These are phyloP conservation scores for Agapostemon virescens DNA, from an alignment of 2,888 invertebrate genomes.

Conservation along the genomic window DNA sequence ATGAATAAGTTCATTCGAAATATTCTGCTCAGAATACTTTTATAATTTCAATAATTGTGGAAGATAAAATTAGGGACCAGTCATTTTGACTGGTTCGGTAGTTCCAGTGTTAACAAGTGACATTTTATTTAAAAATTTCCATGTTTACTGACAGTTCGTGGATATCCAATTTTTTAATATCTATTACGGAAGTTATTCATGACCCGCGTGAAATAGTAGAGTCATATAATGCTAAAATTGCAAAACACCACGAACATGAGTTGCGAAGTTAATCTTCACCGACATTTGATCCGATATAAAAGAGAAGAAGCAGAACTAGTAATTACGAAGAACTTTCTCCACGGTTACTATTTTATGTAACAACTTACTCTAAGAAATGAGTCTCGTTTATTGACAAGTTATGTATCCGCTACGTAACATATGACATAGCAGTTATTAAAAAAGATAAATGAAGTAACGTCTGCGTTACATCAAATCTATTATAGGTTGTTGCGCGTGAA, in stretches of 20 bases:
- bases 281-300: not conserved
- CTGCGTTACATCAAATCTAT: not conserved
- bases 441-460: not conserved
- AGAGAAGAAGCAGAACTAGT: not conserved
- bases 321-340: not conserved
- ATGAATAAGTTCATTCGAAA: no score
- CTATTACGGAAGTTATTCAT: not conserved
- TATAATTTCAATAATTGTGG: no score
- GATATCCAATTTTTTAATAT: not conserved
- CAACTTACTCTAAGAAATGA: not conserved
- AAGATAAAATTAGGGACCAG: no score
- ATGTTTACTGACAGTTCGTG: not conserved
- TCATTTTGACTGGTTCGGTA: no score
- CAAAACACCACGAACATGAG: not conserved
- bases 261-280: not conserved
- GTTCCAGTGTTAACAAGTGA: no score
- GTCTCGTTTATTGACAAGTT: not conserved
- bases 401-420: not conserved
- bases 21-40: no score
- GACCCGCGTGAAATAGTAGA: not conserved
- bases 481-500: fast-evolving
- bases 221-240: not conserved
- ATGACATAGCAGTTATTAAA: not conserved
- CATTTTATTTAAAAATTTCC: no score
- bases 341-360: not conserved